These are phyloP conservation scores for Stenurella melanura DNA, from an alignment of 2,888 invertebrate genomes.

Conservation along the genomic window DNA sequence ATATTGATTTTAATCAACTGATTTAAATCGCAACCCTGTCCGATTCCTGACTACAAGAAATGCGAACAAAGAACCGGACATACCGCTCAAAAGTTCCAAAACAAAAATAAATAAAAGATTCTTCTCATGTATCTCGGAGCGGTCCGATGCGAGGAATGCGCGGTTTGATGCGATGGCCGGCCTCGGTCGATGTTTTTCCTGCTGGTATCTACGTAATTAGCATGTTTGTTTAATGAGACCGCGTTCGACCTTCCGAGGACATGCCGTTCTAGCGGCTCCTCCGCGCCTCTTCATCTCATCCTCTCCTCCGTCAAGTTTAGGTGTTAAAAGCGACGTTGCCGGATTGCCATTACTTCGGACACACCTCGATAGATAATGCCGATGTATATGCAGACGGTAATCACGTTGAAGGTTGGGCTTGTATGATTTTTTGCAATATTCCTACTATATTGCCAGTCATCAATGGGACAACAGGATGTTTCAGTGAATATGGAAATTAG, in stretches of 20 bases:
- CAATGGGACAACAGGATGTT: too few relatives aligned
- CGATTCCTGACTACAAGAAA: too few relatives aligned
- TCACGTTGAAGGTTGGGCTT: not conserved
- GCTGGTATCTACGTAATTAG: constrained; percentile 46
- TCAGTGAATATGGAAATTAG: too few relatives aligned
- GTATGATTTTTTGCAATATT: not conserved
- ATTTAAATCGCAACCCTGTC: too few relatives aligned
- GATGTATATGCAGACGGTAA: not conserved
- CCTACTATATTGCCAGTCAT: not conserved
- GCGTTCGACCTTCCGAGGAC: constrained; percentile 54
- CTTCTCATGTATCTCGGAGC: constrained; percentile 11
- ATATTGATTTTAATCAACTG: too few relatives aligned
- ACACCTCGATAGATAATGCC: constrained; percentile 15
- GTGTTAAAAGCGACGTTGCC: constrained; percentile 30
- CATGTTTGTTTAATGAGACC: constrained; percentile 49
- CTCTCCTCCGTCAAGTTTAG: constrained; percentile 11
- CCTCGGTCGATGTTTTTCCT: constrained; percentile 44
- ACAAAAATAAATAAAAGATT: constrained; percentile 7
- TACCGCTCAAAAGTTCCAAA: constrained; percentile 16
- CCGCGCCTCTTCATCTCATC: constrained; percentile 19
- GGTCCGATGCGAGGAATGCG: constrained; percentile 38
- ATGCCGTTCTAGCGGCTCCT: constrained; percentile 42
- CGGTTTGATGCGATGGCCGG: constrained; percentile 40
- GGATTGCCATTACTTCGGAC: not conserved
- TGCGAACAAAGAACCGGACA: constrained; percentile 34